Conservation (phyloP, 2,797 vertebrate genomes). For the Poecilia picta region DNA sequence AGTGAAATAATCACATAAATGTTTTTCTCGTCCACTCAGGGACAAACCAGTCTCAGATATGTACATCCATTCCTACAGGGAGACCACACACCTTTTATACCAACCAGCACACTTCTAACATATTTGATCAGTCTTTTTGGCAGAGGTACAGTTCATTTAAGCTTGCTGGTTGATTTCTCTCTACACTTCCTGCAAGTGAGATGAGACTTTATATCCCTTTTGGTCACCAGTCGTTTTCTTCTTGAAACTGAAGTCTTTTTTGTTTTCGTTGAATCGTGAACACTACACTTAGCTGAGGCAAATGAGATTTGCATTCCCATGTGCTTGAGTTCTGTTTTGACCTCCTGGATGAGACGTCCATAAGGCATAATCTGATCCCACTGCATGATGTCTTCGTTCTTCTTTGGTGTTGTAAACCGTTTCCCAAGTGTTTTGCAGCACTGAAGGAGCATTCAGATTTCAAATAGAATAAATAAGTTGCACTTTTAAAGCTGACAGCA, state of each 20-base stretch:
- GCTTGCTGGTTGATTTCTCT: not conserved
- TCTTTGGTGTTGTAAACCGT: not conserved
- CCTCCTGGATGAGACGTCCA: not conserved
- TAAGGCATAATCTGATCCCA: not conserved
- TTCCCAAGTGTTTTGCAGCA: constrained; percentile 23
- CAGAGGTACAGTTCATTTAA: not conserved
- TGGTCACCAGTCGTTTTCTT: not conserved
- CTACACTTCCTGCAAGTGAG: not conserved
- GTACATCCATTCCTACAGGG: not conserved
- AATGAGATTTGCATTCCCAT: not conserved
- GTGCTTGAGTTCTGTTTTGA: not conserved
- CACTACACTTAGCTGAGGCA: not conserved
- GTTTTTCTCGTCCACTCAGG: not conserved
- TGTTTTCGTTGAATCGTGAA: not conserved
- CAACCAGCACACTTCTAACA: not conserved
- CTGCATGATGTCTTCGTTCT: not conserved
- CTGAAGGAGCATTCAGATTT: constrained; percentile 14
- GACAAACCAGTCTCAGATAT: not conserved
- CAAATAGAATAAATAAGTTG: constrained; percentile 19
- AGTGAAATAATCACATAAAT: not conserved
- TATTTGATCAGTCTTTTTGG: not conserved
- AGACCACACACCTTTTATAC: not conserved
- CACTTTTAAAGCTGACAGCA: constrained; percentile 12
- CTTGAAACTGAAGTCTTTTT: not conserved
- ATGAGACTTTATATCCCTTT: not conserved